Evolutionary conservation across 2,113 vertebrate species (phyloP), one percentile per base, ranked within the genome.

Genomic region (Brachirus orientalis): DNA sequence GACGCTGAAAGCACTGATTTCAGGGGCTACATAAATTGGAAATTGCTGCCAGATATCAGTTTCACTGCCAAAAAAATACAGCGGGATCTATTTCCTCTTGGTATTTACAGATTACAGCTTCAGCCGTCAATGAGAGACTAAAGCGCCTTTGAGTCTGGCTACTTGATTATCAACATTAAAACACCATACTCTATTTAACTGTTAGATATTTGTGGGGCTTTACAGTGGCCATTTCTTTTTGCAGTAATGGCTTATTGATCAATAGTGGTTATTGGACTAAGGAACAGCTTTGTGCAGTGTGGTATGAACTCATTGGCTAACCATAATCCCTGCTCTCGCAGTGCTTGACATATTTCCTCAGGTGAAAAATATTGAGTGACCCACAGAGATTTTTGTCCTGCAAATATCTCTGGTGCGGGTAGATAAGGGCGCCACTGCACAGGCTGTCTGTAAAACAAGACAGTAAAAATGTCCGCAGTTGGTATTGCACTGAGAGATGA

Each of bases 371-470:
- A 87, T 82, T 2, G 88, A 86, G 77, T 83, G 77, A 87, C 80
- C 84, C 58, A 20, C 56, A 54, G 67, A 85, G 79, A 72, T 81
- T 74, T 76, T 82, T 77, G 77, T 76, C 82, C 80, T 50, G 72
- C 83, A 76, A 87, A 88, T 83, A 86, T 77, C 79, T 87, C 85
- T 87, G 86, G 51, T 56, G 77, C 47, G 4, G 3, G 63, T 20
- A 85, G 87, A 90, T 88, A 88, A 88, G 81, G 61, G 14, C 63
- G 37, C 47, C 46, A 60, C 75, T 56, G 69, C 58, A 45, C 71
- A 55, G 74, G 63, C 54, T n/a, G 63, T 85, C 79, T 81, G 83
- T 89, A 85, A 90, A 88, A 87, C 80, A 85, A 67, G 84, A 79
- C 80, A 38, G 71, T 89, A 88, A 88, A 87, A 75, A 67, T 71